Conservation (phyloP, 2,888 invertebrate species). For the Epinotia brunnichana region DNA sequence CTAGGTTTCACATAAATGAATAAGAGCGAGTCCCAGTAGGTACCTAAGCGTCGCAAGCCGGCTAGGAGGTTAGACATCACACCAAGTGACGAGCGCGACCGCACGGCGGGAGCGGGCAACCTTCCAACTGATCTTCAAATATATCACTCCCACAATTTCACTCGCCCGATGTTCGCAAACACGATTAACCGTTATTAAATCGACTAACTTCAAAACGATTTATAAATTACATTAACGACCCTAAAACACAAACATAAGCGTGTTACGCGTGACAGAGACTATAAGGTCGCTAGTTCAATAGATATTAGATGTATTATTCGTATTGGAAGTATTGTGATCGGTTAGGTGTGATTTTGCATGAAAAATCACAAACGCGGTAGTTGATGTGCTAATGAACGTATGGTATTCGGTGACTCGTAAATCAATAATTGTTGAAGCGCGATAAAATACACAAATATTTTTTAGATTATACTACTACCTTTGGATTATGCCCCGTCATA, state of each 20-base stretch:
- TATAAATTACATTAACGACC: slow-evolving; percentile 52
- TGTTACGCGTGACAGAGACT: slow-evolving; percentile 13
- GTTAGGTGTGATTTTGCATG: slow-evolving; percentile 21
- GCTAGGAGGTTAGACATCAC: slow-evolving; percentile 19
- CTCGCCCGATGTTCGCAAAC: slow-evolving; percentile 63
- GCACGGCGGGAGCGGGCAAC: slow-evolving; percentile 60
- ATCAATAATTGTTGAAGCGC: slow-evolving; percentile 24
- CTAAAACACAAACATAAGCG: slow-evolving; percentile 44
- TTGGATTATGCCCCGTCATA: too few relatives aligned
- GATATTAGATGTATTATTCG: slow-evolving; percentile 9
- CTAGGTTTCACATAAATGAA: slow-evolving; percentile 3
- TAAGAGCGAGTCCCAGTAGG: slow-evolving; percentile 10
- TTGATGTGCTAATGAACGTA: background rate
- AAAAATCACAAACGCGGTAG: slow-evolving; percentile 13
- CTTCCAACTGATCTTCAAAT: slow-evolving; percentile 70
- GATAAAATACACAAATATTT: background rate
- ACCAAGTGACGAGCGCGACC: slow-evolving; percentile 27
- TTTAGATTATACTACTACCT: too few relatives aligned
- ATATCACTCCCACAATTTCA: slow-evolving; percentile 71
- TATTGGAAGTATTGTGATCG: slow-evolving; percentile 18
- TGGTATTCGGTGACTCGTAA: slow-evolving; percentile 21
- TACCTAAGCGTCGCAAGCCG: slow-evolving; percentile 12
- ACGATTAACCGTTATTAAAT: slow-evolving; percentile 73
- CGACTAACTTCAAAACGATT: slow-evolving; percentile 60
- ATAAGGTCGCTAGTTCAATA: slow-evolving; percentile 19